Conservation (phyloP, 1,140 invertebrate species). For the Drosophila navojoa region DNA sequence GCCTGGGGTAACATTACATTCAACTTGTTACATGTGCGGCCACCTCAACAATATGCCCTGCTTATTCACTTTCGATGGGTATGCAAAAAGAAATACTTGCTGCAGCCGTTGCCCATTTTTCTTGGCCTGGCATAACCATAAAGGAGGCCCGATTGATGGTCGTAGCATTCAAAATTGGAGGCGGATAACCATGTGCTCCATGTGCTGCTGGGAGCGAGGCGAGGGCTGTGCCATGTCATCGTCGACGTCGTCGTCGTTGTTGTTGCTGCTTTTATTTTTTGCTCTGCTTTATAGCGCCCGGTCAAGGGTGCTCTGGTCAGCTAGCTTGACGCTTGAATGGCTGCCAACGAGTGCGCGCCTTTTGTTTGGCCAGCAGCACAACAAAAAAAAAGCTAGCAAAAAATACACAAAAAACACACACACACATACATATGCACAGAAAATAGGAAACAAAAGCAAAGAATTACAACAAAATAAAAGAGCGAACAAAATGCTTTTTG, state of each 20-base stretch:
- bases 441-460: constrained; percentile 27
- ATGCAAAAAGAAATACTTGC: constrained; percentile 37
- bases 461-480: constrained; percentile 37
- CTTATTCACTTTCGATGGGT: neutral
- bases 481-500: constrained; percentile 71
- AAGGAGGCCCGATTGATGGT: constrained; percentile 75
- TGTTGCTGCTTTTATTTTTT: neutral
- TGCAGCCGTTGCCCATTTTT: constrained; percentile 43
- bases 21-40: neutral
- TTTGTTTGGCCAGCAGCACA: constrained; percentile 61
- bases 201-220: neutral
- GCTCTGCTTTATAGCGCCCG: constrained; percentile 65
- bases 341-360: constrained; percentile 73
- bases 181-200: constrained; percentile 24
- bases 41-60: neutral
- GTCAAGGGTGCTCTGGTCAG: constrained; percentile 77
- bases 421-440: neutral
- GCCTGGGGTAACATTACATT: too few species aligned
- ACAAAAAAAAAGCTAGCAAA: constrained; percentile 31
- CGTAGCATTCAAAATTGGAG: constrained; percentile 74
- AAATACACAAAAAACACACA: constrained; percentile 4
- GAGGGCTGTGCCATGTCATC: constrained; percentile 52
- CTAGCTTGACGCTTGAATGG: constrained; percentile 79
- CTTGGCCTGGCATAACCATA: constrained; percentile 68
- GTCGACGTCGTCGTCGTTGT: constrained; percentile 25